Evolutionary conservation across 2,888 invertebrate genomes (phyloP).

Genomic region (Asteroscopus sphinx): DNA sequence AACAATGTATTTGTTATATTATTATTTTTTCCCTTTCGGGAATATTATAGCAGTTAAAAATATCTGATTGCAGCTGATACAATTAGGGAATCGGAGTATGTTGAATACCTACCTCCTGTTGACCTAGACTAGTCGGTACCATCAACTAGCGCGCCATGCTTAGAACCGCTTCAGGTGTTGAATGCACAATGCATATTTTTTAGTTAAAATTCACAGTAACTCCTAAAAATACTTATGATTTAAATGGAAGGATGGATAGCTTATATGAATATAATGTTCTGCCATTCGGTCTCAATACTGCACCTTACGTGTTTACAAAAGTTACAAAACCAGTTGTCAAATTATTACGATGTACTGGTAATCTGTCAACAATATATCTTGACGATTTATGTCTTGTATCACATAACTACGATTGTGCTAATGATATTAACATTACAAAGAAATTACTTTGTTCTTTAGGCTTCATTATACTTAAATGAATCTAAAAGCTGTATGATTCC

Average conservation of each 20-base stretch:
- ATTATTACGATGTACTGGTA: slow-evolving; percentile 4
- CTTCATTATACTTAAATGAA: slow-evolving; percentile 2
- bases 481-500: slow-evolving; percentile 1
- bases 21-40: too few relatives aligned
- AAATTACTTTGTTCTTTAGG: slow-evolving; percentile 5
- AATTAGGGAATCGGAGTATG: too few relatives aligned
- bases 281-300: slow-evolving; percentile 6
- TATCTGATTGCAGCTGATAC: too few relatives aligned
- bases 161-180: too few relatives aligned
- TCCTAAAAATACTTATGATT: slow-evolving; percentile 13
- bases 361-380: slow-evolving; percentile 8
- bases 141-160: too few relatives aligned
- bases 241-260: neutral
- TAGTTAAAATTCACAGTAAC: slow-evolving; percentile 3
- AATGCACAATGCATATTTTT: too few relatives aligned
- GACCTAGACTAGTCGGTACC: too few relatives aligned
- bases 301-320: slow-evolving; percentile 14
- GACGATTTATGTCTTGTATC: slow-evolving; percentile 8
- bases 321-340: slow-evolving; percentile 9
- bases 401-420: neutral
- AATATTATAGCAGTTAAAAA: too few relatives aligned
- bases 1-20: too few relatives aligned
- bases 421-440: slow-evolving; percentile 1
- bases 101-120: too few relatives aligned
- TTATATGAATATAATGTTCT: slow-evolving; percentile 11